Evolutionary conservation across 2,888 invertebrate genomes (phyloP).

Genomic region (Psylliodes chrysocephalus): DNA sequence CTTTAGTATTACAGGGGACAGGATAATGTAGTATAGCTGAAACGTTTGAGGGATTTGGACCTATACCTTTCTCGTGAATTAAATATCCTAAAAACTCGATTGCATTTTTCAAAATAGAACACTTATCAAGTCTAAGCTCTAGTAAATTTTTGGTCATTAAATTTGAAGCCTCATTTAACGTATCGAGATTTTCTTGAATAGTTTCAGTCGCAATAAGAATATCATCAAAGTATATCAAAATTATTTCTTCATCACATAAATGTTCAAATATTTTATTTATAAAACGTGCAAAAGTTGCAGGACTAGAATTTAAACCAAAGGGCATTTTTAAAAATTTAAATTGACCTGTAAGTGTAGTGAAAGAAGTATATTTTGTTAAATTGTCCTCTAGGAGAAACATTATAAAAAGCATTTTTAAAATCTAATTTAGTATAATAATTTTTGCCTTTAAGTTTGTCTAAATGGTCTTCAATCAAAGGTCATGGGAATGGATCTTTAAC

Average conservation of each 20-base stretch:
- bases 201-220: too few relatives aligned
- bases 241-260: slow-evolving; percentile 34
- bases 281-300: slow-evolving; percentile 43
- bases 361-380: slow-evolving; percentile 52
- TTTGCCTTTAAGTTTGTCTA: too few relatives aligned
- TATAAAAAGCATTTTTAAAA: too few relatives aligned
- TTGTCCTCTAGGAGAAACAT: too few relatives aligned
- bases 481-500: too few relatives aligned
- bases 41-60: slow-evolving; percentile 23
- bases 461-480: too few relatives aligned
- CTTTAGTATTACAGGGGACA: slow-evolving; percentile 33
- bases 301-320: slow-evolving; percentile 50
- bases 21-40: slow-evolving; percentile 39
- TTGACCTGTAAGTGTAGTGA: slow-evolving; percentile 51
- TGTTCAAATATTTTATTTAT: slow-evolving; percentile 42
- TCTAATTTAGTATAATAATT: too few relatives aligned
- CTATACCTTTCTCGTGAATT: slow-evolving; percentile 39
- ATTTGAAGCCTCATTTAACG: slow-evolving; percentile 39
- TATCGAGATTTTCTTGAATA: slow-evolving; percentile 40
- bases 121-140: slow-evolving; percentile 47
- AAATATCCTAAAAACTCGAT: slow-evolving; percentile 49
- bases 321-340: slow-evolving; percentile 54
- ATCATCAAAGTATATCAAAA: slow-evolving; percentile 45
- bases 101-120: slow-evolving; percentile 43
- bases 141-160: slow-evolving; percentile 35